A percentile compares a stretch with the other conserved stretches of the same genome.
These are phyloP conservation scores for Petrolisthes cinctipes DNA, from an alignment of 2,888 invertebrate genomes.

Conservation along the genomic window DNA sequence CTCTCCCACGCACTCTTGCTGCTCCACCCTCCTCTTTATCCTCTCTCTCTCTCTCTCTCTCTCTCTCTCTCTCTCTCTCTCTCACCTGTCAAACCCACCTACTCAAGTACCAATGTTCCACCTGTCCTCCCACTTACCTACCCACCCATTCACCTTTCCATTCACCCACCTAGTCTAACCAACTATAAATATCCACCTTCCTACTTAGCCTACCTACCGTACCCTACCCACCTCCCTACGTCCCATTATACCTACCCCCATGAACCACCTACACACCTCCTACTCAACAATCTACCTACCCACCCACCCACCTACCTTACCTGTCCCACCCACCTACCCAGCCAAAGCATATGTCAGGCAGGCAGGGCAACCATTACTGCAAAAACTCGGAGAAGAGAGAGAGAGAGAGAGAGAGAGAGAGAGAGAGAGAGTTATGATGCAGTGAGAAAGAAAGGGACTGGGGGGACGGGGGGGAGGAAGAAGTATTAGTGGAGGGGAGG, in stretches of 20 bases:
- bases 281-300: neutral
- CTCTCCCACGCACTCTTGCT: neutral
- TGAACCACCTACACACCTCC: neutral
- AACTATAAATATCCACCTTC: neutral
- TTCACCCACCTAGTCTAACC: too few relatives aligned
- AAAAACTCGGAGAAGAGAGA: too few relatives aligned
- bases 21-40: neutral
- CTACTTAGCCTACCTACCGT: neutral
- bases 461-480: neutral
- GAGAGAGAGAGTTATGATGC: neutral
- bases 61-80: neutral
- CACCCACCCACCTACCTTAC: neutral
- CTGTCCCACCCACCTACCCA: neutral
- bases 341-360: neutral
- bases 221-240: neutral
- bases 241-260: neutral
- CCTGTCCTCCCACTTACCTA: neutral
- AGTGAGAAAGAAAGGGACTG: neutral
- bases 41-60: neutral
- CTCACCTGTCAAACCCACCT: neutral
- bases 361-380: too few relatives aligned
- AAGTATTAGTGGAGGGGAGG: neutral
- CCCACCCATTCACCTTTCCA: neutral
- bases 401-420: too few relatives aligned
- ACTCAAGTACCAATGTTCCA: neutral